These are phyloP conservation scores for Pelvicachromis taeniatus DNA, from an alignment of 2,113 vertebrate species.

Conservation along the genomic window DNA sequence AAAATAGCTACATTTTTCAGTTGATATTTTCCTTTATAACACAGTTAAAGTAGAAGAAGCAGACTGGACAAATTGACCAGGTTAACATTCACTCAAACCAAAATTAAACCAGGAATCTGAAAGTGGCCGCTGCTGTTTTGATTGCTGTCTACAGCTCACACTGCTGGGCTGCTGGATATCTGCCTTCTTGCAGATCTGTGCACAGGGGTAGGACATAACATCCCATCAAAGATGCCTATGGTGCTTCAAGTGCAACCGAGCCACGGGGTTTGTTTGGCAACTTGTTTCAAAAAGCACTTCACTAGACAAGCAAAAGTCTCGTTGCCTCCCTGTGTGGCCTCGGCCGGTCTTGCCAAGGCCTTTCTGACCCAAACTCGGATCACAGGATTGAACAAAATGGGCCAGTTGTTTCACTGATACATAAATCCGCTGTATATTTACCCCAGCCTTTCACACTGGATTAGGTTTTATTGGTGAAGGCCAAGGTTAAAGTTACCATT, in stretches of 20 bases:
- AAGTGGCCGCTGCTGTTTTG: background rate
- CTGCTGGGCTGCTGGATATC: background rate
- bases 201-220: background rate
- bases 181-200: background rate
- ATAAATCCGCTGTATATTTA: background rate
- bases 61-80: background rate
- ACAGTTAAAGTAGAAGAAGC: background rate
- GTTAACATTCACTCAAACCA: background rate
- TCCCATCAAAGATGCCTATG: background rate
- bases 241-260: background rate
- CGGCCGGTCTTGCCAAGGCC: background rate
- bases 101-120: background rate
- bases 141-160: background rate
- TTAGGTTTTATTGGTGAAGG: conserved; percentile 4
- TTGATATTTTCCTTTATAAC: background rate
- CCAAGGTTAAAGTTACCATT: background rate
- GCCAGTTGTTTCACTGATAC: background rate
- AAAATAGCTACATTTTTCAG: background rate
- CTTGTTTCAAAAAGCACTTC: background rate
- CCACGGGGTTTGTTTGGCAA: background rate
- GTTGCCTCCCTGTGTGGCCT: conserved; percentile 8
- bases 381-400: background rate
- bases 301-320: background rate
- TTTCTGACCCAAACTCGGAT: background rate
- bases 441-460: background rate